phyloP scores from a whole-genome alignment of 2,797 vertebrate genomes.

The Anisognathus igniventris region DNA sequence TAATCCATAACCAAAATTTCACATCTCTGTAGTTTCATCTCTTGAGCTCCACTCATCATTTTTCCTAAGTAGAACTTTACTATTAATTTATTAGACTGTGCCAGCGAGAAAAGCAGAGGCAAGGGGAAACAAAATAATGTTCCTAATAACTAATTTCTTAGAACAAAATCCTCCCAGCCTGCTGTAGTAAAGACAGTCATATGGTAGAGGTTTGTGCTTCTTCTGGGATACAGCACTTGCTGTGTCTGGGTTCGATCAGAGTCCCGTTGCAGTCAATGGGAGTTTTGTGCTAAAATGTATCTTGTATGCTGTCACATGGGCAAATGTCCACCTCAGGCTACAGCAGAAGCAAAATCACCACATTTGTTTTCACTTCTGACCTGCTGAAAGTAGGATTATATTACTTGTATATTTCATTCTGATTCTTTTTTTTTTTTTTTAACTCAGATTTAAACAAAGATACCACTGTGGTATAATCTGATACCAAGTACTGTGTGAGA shows the following conservation, averaged over 20 bases:
- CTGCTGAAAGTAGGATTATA: constrained; percentile 44
- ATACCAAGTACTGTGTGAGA: not conserved
- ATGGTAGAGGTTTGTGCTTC: not conserved
- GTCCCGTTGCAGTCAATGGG: not conserved
- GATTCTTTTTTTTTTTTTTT: not conserved
- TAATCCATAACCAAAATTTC: not conserved
- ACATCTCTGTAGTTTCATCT: not conserved
- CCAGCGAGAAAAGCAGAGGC: not conserved
- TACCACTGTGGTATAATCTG: constrained; percentile 22
- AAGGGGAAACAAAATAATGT: not conserved
- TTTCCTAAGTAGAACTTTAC: not conserved
- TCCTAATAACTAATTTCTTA: not conserved
- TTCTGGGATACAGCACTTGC: not conserved
- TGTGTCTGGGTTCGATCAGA: constrained; percentile 16
- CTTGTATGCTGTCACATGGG: not conserved
- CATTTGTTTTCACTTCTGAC: constrained; percentile 42
- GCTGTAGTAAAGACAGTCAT: not conserved
- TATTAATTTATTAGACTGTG: not conserved
- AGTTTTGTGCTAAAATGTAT: constrained; percentile 35
- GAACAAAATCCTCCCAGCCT: not conserved
- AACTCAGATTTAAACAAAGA: constrained; percentile 33
- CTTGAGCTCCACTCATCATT: not conserved
- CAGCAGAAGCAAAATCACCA: constrained; percentile 8
- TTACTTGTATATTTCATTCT: constrained; percentile 39
- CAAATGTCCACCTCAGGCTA: constrained; percentile 26